Base-by-base conservation (phyloP, 2,888 invertebrate genomes). In the Melolontha melolontha region DNA sequence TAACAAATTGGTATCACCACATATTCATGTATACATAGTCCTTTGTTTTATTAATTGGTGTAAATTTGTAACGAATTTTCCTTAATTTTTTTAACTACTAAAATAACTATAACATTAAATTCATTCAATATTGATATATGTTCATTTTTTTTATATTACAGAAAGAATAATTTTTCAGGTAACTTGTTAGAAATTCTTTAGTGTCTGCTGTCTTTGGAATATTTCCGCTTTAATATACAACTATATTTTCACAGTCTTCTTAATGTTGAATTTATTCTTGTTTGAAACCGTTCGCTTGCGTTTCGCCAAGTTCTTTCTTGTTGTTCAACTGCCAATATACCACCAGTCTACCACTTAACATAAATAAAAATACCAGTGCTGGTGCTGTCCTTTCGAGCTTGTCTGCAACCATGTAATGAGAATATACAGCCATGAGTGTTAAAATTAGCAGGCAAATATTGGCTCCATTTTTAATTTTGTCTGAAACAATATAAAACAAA, bases 341-440 rank as follows among this genome's bases (percentile, higher is more conserved):
- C 17, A 96, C 95, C 71, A 96, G 86, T 74, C 96, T 88, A 70
- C 96, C 96, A 73, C 91, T 91, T 52, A 96, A 85, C 95, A 96
- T 95, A 82, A 96, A 95, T 81, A 95, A 92, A 84, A 96, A 96
- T 73, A 95, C 95, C 79, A 96, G 84, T 66, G 95, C 93, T 0
- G 95, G 95, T 11, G 95, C 96, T 64, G 93, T 93, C 75, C 96
- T 88, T 82, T 96, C 96, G 82, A 96, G 92, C 74, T 95, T 95
- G 82, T 96, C 96, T 63, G 94, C 94, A 39, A 96, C 94, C 91
- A 94, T 93, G 79, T 94, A 91, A 81, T 96, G 96, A n/a, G 96
- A 96, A 83, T 97, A 97, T 65, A 96, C 93, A 40, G 96, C 95
- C 84, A 96, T 89, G 71, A 95, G 80, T 89, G 96, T 97, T 72